Percentiles rank a stretch among this genome's conserved stretches.
These are phyloP conservation scores for Elysia crispata DNA, from an alignment of 2,888 invertebrate species.

Conservation along the genomic window DNA sequence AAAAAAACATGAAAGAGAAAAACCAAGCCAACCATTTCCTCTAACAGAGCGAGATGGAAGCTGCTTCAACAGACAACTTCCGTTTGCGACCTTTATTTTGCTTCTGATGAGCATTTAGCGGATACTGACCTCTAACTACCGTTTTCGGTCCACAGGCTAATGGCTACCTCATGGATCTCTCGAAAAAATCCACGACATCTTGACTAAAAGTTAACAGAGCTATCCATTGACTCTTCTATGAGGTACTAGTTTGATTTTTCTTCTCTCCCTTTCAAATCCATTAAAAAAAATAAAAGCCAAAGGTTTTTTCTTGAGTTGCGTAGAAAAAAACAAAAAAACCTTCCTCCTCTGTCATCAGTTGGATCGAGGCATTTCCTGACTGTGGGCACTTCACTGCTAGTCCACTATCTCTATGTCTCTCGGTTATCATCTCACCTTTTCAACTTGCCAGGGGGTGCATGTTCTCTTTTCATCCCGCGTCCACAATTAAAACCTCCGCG, in stretches of 20 bases:
- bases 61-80: background rate
- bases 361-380: too few species aligned
- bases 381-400: too few species aligned
- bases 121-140: background rate
- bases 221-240: too few species aligned
- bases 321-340: background rate
- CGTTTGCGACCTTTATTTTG: conserved; percentile 25
- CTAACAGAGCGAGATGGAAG: too few species aligned
- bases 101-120: conserved; percentile 30
- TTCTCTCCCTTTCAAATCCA: conserved; percentile 17
- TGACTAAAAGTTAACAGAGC: background rate
- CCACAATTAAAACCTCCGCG: conserved; percentile 13
- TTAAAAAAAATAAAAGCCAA: background rate
- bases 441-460: background rate
- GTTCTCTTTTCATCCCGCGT: conserved; percentile 20
- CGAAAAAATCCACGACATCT: background rate
- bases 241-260: too few species aligned
- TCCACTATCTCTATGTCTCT: background rate
- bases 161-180: background rate
- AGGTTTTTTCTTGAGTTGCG: background rate
- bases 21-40: too few species aligned
- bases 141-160: background rate
- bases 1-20: too few species aligned
- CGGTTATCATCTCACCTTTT: background rate
- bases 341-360: too few species aligned